These are phyloP conservation scores for Glomeris maerens DNA, from an alignment of 1,140 invertebrate species.

Conservation along the genomic window DNA sequence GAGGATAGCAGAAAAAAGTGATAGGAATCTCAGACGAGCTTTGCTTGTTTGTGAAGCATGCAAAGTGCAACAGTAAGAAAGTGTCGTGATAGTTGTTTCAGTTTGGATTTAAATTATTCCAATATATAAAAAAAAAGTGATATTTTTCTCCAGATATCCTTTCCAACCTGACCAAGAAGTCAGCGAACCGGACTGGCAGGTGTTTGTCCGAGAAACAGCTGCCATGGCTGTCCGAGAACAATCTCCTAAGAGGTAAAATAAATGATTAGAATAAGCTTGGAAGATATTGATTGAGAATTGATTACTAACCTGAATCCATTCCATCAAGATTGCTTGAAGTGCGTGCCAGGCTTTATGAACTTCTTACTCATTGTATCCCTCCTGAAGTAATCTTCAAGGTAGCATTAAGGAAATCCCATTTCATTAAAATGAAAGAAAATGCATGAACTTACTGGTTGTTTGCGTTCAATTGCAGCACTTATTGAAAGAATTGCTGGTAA, in stretches of 20 bases:
- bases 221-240: slow-evolving; percentile 76
- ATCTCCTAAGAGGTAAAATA: slow-evolving; percentile 50
- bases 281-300: too few relatives aligned
- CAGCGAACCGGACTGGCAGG: slow-evolving; percentile 82
- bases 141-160: slow-evolving; percentile 45
- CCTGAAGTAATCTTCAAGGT: slow-evolving; percentile 81
- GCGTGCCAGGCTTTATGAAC: slow-evolving; percentile 76
- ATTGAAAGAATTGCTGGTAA: slow-evolving; percentile 65
- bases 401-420: too few relatives aligned
- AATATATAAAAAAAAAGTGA: slow-evolving; percentile 3
- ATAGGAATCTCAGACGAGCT: slow-evolving; percentile 83
- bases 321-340: slow-evolving; percentile 61
- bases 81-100: slow-evolving; percentile 15
- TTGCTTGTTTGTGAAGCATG: slow-evolving; percentile 88
- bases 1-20: slow-evolving; percentile 61
- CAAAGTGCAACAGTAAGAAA: slow-evolving; percentile 65
- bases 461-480: slow-evolving; percentile 39
- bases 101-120: slow-evolving; percentile 21
- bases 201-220: slow-evolving; percentile 75
- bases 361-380: slow-evolving; percentile 87
- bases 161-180: slow-evolving; percentile 70
- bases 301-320: too few relatives aligned
- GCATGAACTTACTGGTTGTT: neutral
- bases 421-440: neutral
- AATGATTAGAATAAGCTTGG: neutral